Conservation (phyloP, 1,140 invertebrate genomes). For the Cardiocondyla obscurior region DNA sequence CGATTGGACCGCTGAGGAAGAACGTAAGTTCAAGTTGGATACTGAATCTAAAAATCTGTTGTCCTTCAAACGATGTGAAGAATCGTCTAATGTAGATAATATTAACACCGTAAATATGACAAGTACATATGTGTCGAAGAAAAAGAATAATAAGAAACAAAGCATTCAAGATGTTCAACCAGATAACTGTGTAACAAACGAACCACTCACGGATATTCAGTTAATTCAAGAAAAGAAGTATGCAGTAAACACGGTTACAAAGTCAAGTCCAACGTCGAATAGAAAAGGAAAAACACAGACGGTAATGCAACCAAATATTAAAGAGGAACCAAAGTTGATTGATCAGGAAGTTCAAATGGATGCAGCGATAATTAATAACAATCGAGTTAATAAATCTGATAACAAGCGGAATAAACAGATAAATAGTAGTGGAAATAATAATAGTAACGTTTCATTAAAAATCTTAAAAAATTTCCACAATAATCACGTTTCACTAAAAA, state of each 20-base stretch:
- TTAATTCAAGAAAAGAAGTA: constrained; percentile 63
- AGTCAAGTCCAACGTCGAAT: constrained; percentile 71
- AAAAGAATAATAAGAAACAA: constrained; percentile 60
- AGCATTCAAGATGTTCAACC: constrained; percentile 54
- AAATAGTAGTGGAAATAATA: constrained; percentile 59
- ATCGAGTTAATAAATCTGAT: constrained; percentile 70
- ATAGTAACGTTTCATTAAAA: too few species aligned
- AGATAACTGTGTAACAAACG: constrained; percentile 46
- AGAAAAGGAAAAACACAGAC: constrained; percentile 71
- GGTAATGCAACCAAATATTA: constrained; percentile 43
- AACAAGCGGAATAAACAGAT: constrained; percentile 74
- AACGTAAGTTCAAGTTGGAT: constrained; percentile 77
- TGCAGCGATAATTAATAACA: constrained; percentile 52
- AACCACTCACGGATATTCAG: constrained; percentile 42
- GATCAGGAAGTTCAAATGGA: constrained; percentile 70
- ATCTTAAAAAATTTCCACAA: too few species aligned
- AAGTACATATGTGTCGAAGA: constrained; percentile 21
- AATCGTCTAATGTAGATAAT: constrained; percentile 46
- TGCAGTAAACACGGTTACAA: constrained; percentile 51
- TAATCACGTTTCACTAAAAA: constrained; percentile 77
- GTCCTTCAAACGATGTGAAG: constrained; percentile 64
- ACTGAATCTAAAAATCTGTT: constrained; percentile 73
- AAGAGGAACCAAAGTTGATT: constrained; percentile 72
- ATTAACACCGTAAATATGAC: constrained; percentile 29
- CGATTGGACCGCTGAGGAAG: constrained; percentile 78